phyloP scores from a whole-genome alignment of 2,113 vertebrate genomes.

The Mus pahari region DNA sequence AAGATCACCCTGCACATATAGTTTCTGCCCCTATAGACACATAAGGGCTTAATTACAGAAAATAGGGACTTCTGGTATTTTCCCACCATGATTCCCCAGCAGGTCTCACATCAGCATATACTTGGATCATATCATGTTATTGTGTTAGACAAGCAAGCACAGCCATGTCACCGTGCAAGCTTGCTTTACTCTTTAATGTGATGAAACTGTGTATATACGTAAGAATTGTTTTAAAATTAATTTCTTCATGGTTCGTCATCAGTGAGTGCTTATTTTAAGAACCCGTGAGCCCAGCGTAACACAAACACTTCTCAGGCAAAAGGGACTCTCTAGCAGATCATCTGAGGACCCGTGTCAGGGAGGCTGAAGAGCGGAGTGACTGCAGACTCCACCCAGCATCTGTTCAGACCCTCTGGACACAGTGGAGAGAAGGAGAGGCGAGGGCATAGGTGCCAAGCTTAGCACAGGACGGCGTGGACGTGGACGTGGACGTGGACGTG shows the following conservation, averaged over 20 bases:
- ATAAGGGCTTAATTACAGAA: neutral
- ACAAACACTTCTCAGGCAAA: neutral
- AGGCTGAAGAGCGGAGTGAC: neutral
- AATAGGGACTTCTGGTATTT: neutral
- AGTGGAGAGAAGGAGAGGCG: neutral
- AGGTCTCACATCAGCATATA: neutral
- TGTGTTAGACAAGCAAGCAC: neutral
- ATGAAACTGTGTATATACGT: no score
- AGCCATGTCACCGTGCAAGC: neutral
- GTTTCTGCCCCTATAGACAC: neutral
- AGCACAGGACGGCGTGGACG: neutral
- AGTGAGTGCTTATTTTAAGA: neutral
- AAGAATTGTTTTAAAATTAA: neutral
- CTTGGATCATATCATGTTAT: neutral
- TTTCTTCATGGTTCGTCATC: neutral
- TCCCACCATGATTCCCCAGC: neutral
- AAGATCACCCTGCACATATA: no score
- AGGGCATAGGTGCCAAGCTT: neutral
- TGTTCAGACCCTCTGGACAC: neutral
- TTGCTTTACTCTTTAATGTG: neutral
- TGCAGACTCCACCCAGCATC: neutral
- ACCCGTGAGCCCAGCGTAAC: no score
- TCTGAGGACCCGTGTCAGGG: neutral
- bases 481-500: no score
- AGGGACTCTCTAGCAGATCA: neutral